phyloP scores from a whole-genome alignment of 2,888 invertebrate genomes.

The Fragum whitleyi region DNA sequence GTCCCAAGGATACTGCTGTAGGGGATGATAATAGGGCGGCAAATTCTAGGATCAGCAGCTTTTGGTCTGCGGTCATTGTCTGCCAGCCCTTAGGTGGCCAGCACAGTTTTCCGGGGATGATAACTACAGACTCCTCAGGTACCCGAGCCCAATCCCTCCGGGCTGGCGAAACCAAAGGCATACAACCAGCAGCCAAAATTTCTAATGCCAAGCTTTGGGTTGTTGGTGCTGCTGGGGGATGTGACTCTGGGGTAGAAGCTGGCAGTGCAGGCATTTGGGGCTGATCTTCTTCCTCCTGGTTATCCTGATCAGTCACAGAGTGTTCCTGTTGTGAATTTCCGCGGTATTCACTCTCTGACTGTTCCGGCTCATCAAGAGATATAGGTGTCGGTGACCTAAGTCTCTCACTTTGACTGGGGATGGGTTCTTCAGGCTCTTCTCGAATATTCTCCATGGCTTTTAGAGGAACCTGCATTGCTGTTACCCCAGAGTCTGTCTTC shows the following conservation, averaged over 20 bases:
- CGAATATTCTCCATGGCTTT: too few relatives aligned
- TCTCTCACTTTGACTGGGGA: neutral
- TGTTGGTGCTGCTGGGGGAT: neutral
- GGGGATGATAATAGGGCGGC: neutral
- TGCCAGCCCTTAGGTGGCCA: too few relatives aligned
- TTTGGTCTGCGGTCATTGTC: neutral
- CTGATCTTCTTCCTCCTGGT: too few relatives aligned
- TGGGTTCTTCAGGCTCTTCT: too few relatives aligned
- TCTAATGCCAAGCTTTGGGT: conserved; percentile 1
- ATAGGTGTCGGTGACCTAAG: neutral
- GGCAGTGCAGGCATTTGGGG: too few relatives aligned
- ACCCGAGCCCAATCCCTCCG: neutral
- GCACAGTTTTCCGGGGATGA: neutral
- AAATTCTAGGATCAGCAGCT: conserved; percentile 5
- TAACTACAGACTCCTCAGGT: conserved; percentile 5
- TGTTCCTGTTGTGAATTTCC: too few relatives aligned
- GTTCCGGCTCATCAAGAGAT: too few relatives aligned
- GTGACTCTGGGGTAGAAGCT: too few relatives aligned
- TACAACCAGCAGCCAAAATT: neutral
- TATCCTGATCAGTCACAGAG: too few relatives aligned
- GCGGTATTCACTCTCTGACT: too few relatives aligned
- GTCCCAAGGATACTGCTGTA: neutral
- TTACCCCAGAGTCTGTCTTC: neutral
- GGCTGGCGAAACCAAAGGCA: neutral
- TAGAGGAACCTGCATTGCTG: neutral